These are phyloP conservation scores for Pangasianodon hypophthalmus DNA, from an alignment of 2,113 vertebrate genomes.

Conservation along the genomic window DNA sequence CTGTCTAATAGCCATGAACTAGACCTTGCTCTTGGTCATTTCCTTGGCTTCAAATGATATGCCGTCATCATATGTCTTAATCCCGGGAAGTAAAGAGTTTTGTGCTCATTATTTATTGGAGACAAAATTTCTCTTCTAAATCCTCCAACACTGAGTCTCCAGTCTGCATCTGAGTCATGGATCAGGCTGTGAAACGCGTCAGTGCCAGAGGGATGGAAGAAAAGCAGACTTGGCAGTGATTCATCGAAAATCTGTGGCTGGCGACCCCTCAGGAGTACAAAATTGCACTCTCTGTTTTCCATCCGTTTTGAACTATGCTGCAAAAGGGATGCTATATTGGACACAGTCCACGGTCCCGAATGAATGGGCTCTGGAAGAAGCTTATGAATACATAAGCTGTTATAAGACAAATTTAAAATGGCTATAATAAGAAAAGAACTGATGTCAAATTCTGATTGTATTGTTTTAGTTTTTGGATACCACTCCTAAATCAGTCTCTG, in stretches of 20 bases:
- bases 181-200: conserved; percentile 14
- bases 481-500: background rate
- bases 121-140: conserved; percentile 11
- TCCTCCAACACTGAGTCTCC: conserved; percentile 16
- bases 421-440: background rate
- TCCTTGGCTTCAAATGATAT: background rate
- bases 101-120: background rate
- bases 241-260: conserved; percentile 25
- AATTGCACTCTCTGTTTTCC: conserved; percentile 12
- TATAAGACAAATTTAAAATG: background rate
- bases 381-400: background rate
- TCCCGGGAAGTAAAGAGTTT: background rate
- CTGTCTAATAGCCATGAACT: background rate
- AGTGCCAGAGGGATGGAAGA: conserved; percentile 6
- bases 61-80: conserved; percentile 15
- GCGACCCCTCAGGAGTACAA: conserved; percentile 38
- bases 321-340: conserved; percentile 29
- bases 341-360: background rate
- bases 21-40: background rate
- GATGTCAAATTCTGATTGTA: background rate
- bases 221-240: conserved; percentile 4
- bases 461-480: background rate
- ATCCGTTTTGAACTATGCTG: conserved; percentile 37
- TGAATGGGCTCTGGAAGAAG: conserved; percentile 21
- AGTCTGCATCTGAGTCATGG: conserved; percentile 34